These are phyloP conservation scores for Quadroppia sp. DNA, from an alignment of 2,888 invertebrate species.

Conservation along the genomic window DNA sequence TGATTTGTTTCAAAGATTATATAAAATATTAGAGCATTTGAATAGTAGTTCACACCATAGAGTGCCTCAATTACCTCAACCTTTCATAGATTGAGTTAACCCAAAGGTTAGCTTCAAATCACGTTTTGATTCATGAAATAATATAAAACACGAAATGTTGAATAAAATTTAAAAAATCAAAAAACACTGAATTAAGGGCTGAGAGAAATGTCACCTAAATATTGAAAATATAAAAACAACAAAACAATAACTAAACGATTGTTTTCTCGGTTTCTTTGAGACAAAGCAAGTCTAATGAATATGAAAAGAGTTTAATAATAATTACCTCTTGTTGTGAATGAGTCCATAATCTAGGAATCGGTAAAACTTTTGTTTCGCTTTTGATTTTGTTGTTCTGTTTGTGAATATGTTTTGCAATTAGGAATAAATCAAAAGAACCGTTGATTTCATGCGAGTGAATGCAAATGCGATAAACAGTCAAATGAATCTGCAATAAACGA, in stretches of 20 bases:
- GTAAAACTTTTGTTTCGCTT: neutral
- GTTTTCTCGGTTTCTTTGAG: neutral
- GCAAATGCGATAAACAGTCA: neutral
- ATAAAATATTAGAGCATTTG: neutral
- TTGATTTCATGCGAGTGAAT: neutral
- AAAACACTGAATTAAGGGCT: neutral
- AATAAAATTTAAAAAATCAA: no score
- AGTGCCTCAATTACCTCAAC: neutral
- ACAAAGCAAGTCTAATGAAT: neutral
- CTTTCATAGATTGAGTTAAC: neutral
- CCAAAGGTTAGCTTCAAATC: neutral
- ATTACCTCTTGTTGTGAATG: slow-evolving; percentile 26
- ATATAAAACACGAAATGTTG: neutral
- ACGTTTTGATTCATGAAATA: neutral
- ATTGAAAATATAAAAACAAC: neutral
- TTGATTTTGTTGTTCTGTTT: neutral
- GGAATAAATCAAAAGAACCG: slow-evolving; percentile 6
- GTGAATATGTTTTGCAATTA: neutral
- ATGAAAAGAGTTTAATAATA: neutral
- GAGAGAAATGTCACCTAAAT: neutral
- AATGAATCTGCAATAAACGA: slow-evolving; percentile 11
- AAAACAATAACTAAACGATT: neutral
- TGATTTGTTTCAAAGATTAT: neutral
- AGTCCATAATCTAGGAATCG: neutral
- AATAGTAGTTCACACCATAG: slow-evolving; percentile 17